Conservation (phyloP, 2,113 vertebrate genomes). For the Tamias sibiricus region DNA sequence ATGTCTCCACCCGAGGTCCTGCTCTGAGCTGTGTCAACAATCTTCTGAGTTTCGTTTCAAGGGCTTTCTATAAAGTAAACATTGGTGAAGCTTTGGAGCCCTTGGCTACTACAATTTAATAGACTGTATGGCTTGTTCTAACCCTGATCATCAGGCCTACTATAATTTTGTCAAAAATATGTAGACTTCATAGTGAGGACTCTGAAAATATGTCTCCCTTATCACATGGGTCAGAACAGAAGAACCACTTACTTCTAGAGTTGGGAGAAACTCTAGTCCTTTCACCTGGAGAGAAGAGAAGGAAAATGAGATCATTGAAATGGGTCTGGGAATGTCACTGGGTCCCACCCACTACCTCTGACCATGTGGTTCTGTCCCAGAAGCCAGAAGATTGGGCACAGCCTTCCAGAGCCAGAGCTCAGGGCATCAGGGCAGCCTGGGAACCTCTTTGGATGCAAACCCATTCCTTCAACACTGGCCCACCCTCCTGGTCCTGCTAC, state of each 20-base stretch:
- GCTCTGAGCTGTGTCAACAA: background rate
- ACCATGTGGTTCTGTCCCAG: background rate
- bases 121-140: background rate
- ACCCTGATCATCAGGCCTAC: background rate
- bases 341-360: too few relatives aligned
- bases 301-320: background rate
- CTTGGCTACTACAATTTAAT: background rate
- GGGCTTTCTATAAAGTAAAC: background rate
- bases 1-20: background rate
- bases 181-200: background rate
- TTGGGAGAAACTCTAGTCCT: background rate
- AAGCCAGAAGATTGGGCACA: background rate
- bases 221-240: background rate
- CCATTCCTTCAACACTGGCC: rapidly evolving
- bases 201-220: background rate
- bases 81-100: background rate
- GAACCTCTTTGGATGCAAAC: too few relatives aligned
- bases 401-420: background rate
- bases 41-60: background rate
- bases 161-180: background rate
- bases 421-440: too few relatives aligned
- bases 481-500: background rate
- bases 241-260: background rate
- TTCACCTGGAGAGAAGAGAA: background rate
- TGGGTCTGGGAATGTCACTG: background rate